phyloP scores from a whole-genome alignment of 2,113 vertebrate species.

The Crotalus horridus region DNA sequence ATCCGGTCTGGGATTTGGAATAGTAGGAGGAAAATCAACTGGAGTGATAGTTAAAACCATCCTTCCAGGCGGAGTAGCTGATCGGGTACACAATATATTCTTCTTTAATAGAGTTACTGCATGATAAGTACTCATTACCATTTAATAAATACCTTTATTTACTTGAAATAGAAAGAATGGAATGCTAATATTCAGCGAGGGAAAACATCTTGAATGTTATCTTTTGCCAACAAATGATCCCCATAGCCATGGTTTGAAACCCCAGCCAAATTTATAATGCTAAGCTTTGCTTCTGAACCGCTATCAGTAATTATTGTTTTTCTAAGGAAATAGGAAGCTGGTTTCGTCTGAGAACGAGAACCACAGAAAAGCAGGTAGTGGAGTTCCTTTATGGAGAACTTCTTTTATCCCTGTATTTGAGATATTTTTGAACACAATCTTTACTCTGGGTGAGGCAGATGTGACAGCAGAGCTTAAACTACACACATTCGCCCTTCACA shows the following conservation, averaged over 20 bases:
- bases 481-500: not conserved
- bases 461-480: not conserved
- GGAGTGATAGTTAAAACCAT: constrained; percentile 96
- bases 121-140: not conserved
- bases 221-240: not conserved
- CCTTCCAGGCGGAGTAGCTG: constrained; percentile 89
- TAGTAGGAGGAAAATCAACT: constrained; percentile 90
- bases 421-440: not conserved
- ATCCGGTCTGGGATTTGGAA: constrained; percentile 91
- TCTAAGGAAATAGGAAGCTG: not conserved
- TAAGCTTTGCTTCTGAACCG: not conserved
- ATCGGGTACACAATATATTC: constrained; percentile 75
- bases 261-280: not conserved
- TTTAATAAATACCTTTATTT: not conserved
- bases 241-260: not conserved
- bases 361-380: not conserved
- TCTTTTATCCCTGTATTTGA: not conserved
- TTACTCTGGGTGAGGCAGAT: not conserved
- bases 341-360: not conserved
- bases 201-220: not conserved
- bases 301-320: not conserved
- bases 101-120: not conserved
- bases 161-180: not conserved
- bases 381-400: not conserved
- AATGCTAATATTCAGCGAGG: not conserved